A percentile compares a stretch with the other conserved stretches of the same genome.
phyloP scores from a whole-genome alignment of 2,888 invertebrate species.

The Dynastes hyllus region DNA sequence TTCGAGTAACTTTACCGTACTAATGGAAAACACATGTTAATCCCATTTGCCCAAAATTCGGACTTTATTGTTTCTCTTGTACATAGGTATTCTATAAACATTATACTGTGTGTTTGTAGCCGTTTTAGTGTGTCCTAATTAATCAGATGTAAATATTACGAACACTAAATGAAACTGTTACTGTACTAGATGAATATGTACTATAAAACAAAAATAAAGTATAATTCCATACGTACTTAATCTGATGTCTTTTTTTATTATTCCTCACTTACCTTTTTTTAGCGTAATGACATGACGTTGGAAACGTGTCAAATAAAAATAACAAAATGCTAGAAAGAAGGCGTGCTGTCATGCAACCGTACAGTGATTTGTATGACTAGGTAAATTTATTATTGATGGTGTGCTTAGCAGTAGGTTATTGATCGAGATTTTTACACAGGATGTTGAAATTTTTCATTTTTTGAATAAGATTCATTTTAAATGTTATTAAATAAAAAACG shows the following conservation, averaged over 20 bases:
- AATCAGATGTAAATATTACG: slow-evolving; percentile 33
- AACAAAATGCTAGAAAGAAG: slow-evolving; percentile 13
- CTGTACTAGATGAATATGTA: slow-evolving; percentile 36
- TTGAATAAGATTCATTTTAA: background rate
- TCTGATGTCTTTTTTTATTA: slow-evolving; percentile 6
- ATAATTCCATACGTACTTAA: slow-evolving; percentile 28
- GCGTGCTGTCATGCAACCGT: slow-evolving; percentile 26
- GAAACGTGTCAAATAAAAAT: slow-evolving; percentile 26
- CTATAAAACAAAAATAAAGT: slow-evolving; percentile 36
- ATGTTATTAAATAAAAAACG: background rate
- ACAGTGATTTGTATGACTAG: slow-evolving; percentile 42
- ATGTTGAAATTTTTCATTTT: background rate
- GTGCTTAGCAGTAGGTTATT: slow-evolving; percentile 8
- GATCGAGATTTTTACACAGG: slow-evolving; percentile 32
- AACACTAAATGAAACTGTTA: slow-evolving; percentile 18
- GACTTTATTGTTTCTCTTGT: slow-evolving; percentile 38
- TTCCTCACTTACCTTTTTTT: background rate
- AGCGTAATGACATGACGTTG: slow-evolving; percentile 1
- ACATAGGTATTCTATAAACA: slow-evolving; percentile 17
- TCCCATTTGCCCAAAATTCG: slow-evolving; percentile 29
- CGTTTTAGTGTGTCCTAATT: slow-evolving; percentile 39
- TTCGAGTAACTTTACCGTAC: slow-evolving; percentile 21
- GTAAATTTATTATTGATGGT: slow-evolving; percentile 38
- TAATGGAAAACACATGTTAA: slow-evolving; percentile 23
- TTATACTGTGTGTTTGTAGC: slow-evolving; percentile 30